phyloP scores from a whole-genome alignment of 2,888 invertebrate species.

The Caenorhabditis panamensis region DNA sequence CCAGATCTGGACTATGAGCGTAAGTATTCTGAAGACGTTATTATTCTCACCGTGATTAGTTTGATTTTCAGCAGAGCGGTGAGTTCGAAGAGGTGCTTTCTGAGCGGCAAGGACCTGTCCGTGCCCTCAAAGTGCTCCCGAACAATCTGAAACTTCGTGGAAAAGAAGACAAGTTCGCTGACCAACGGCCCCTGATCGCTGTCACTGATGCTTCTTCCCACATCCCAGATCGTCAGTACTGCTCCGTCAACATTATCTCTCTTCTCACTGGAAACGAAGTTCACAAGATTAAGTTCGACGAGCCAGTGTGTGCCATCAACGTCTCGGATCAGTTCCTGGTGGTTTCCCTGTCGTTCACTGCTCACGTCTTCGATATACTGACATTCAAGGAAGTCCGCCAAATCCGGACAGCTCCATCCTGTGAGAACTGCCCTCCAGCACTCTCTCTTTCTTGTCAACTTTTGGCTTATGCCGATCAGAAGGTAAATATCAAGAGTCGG shows the following conservation, averaged over 20 bases:
- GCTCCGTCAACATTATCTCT: constrained; percentile 82
- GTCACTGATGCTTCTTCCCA: constrained; percentile 74
- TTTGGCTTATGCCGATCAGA: constrained; percentile 75
- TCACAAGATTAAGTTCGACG: constrained; percentile 81
- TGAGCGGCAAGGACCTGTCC: constrained; percentile 92
- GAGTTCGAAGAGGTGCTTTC: constrained; percentile 96
- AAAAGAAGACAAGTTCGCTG: constrained; percentile 35
- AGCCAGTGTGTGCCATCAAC: constrained; percentile 81
- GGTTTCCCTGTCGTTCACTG: constrained; percentile 77
- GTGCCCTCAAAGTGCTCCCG: constrained; percentile 85
- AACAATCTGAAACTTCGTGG: constrained; percentile 44
- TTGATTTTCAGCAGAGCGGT: constrained; percentile 87
- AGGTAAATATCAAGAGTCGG: constrained; percentile 66
- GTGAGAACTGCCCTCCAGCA: constrained; percentile 68
- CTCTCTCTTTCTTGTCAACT: constrained; percentile 72
- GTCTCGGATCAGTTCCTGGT: constrained; percentile 77
- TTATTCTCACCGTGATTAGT: constrained; percentile 1
- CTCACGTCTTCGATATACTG: constrained; percentile 82
- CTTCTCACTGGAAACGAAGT: constrained; percentile 82
- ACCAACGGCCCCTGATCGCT: constrained; percentile 74
- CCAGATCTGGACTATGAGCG: constrained; percentile 84
- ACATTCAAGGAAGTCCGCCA: constrained; percentile 66
- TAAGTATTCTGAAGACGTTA: constrained; percentile 72
- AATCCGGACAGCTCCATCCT: constrained; percentile 67
- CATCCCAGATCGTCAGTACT: constrained; percentile 81